phyloP scores from a whole-genome alignment of 2,888 invertebrate species.

The Drosophila diplacantha region DNA sequence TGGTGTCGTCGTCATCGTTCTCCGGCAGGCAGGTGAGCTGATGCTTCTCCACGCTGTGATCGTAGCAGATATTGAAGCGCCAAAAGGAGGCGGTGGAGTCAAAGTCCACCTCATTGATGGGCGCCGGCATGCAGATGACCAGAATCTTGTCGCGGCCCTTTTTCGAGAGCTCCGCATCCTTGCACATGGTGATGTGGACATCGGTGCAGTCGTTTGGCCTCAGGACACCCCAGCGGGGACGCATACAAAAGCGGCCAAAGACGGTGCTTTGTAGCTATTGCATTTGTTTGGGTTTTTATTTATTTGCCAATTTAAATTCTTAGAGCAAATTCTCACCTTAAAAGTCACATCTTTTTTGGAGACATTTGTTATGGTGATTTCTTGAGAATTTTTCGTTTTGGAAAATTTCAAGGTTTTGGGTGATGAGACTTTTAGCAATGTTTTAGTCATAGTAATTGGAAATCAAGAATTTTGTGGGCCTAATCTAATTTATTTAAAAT shows the following conservation, averaged over 20 bases:
- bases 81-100: constrained; percentile 23
- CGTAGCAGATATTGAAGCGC: constrained; percentile 34
- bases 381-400: neutral
- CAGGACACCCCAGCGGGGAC: constrained; percentile 27
- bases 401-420: constrained; percentile 15
- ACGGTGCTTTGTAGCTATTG: constrained; percentile 32
- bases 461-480: neutral
- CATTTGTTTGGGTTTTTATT: neutral
- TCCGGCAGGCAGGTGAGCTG: constrained; percentile 23
- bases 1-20: neutral
- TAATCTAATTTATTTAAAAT: neutral
- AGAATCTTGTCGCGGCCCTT: constrained; percentile 32
- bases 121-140: constrained; percentile 34
- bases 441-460: neutral
- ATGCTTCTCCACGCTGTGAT: constrained; percentile 34
- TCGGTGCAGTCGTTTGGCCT: constrained; percentile 6
- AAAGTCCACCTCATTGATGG: constrained; percentile 30
- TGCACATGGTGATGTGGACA: constrained; percentile 8
- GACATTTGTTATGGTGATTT: constrained; percentile 14
- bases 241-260: constrained; percentile 21
- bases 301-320: neutral
- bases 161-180: constrained; percentile 24
- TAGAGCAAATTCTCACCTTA: constrained; percentile 14
- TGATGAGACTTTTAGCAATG: constrained; percentile 8
- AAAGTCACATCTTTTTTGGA: constrained; percentile 9